Conservation (phyloP, 2,113 vertebrate genomes). For the Petroica traversi region DNA sequence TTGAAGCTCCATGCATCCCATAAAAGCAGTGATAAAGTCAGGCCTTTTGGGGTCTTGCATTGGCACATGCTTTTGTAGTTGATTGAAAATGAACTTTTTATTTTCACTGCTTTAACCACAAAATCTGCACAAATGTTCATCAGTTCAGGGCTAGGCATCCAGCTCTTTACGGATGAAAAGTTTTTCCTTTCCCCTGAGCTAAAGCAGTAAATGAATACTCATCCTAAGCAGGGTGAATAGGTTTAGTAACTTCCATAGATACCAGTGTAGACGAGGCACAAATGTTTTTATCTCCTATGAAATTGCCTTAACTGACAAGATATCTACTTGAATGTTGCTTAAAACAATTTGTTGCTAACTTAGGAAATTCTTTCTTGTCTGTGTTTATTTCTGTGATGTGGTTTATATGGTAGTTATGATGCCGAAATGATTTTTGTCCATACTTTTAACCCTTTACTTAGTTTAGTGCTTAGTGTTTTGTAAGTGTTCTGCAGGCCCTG, state of each 20-base stretch:
- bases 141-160: not conserved
- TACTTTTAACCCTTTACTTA: no score
- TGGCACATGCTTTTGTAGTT: not conserved
- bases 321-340: not conserved
- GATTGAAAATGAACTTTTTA: not conserved
- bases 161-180: not conserved
- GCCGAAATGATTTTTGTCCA: no score
- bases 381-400: not conserved
- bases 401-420: not conserved
- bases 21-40: not conserved
- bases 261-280: not conserved
- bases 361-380: not conserved
- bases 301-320: not conserved
- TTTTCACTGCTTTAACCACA: not conserved
- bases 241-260: not conserved
- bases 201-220: not conserved
- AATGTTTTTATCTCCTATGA: not conserved
- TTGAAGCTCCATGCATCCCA: not conserved
- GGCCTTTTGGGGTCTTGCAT: not conserved
- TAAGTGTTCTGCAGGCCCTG: no score
- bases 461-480: no score
- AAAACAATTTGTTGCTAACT: not conserved
- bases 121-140: not conserved
- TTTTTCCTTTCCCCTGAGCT: not conserved
- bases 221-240: not conserved